Evolutionary conservation across 2,113 vertebrate species (phyloP).

Genomic region (Calyptomena viridis): DNA sequence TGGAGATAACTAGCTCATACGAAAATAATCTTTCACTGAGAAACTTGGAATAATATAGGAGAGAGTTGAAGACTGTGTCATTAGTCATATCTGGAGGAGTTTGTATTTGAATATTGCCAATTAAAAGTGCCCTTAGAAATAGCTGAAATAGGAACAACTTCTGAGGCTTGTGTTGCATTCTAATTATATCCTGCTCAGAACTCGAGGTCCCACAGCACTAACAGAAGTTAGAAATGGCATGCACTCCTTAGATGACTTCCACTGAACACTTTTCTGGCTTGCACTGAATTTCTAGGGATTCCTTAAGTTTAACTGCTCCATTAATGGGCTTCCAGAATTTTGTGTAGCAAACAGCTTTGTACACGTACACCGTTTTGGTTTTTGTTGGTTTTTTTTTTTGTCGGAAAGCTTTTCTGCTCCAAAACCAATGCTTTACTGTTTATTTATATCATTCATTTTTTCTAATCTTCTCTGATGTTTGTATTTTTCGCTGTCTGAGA

Average conservation of each 20-base stretch:
- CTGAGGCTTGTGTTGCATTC: neutral
- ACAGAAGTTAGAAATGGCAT: neutral
- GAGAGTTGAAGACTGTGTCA: neutral
- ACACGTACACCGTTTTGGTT: too few species aligned
- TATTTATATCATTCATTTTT: neutral
- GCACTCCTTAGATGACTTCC: neutral
- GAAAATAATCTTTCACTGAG: neutral
- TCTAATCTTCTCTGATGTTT: neutral
- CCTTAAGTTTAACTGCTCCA: neutral
- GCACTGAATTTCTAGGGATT: neutral
- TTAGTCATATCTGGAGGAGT: conserved; percentile 4
- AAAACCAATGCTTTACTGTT: neutral
- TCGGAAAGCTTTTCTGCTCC: neutral
- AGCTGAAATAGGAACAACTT: neutral
- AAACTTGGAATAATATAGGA: neutral
- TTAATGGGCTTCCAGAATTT: neutral
- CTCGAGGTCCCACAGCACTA: neutral
- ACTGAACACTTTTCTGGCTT: neutral
- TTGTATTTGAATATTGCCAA: conserved; percentile 30
- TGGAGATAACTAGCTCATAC: neutral
- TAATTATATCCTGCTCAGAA: neutral
- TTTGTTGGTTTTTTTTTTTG: neutral
- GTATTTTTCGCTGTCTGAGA: neutral
- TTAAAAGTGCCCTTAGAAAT: conserved; percentile 12
- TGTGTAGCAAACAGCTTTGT: neutral